Conservation (phyloP, 2,888 invertebrate genomes). For the Acanthosepion esculentum region DNA sequence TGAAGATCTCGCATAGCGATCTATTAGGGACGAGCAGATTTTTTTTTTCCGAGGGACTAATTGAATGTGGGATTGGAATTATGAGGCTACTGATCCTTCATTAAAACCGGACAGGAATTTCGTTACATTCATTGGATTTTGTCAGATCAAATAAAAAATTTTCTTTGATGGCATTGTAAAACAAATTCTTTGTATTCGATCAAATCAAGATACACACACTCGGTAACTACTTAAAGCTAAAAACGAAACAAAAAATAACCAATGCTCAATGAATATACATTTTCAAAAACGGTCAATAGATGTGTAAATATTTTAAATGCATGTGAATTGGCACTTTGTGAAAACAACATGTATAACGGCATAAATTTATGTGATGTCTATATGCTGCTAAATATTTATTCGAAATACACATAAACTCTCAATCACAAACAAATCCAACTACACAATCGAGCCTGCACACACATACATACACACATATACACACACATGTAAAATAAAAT, state of each 20-base stretch:
- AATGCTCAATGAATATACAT: too few relatives aligned
- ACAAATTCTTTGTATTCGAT: not conserved
- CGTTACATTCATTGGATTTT: not conserved
- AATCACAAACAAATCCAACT: too few relatives aligned
- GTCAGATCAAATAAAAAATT: too few relatives aligned
- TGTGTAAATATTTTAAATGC: too few relatives aligned
- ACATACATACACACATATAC: not conserved
- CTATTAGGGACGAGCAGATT: not conserved
- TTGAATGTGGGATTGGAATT: not conserved
- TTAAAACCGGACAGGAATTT: not conserved
- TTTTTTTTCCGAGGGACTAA: not conserved
- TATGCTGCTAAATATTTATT: too few relatives aligned
- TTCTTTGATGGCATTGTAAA: not conserved
- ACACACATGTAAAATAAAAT: not conserved
- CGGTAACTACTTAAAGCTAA: not conserved
- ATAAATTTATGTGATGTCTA: too few relatives aligned
- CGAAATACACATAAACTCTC: too few relatives aligned
- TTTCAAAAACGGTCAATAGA: too few relatives aligned
- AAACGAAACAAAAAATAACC: too few relatives aligned
- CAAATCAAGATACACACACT: not conserved
- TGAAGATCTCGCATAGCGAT: not conserved
- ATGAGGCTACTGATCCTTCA: constrained; percentile 4
- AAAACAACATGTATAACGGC: too few relatives aligned
- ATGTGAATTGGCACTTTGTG: too few relatives aligned
- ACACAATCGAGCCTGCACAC: not conserved